Conservation (phyloP, 1,140 invertebrate species). For the Lycorma delicatula region DNA sequence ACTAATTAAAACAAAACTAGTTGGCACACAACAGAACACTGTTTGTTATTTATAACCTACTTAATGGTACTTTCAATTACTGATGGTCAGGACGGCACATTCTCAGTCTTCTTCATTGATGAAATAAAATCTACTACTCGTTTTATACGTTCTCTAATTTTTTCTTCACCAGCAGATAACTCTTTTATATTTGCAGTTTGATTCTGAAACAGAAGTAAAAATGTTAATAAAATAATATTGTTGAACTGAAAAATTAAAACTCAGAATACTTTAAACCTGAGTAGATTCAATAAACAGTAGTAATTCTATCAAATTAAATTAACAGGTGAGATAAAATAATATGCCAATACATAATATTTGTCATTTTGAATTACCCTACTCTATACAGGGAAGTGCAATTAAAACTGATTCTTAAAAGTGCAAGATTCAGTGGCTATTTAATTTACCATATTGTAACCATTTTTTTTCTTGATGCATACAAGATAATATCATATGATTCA, state of each 20-base stretch:
- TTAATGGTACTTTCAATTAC: conserved; percentile 1
- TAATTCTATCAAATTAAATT: neutral
- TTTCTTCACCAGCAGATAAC: conserved; percentile 1
- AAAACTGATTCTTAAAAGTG: too few relatives aligned
- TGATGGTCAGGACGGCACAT: neutral
- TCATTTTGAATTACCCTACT: too few relatives aligned
- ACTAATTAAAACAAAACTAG: too few relatives aligned
- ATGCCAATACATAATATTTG: neutral
- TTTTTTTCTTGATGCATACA: too few relatives aligned
- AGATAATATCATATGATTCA: too few relatives aligned
- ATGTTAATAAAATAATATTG: neutral
- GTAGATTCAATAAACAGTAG: neutral
- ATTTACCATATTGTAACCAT: too few relatives aligned
- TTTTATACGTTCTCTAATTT: neutral
- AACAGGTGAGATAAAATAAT: neutral
- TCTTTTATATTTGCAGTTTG: conserved; percentile 2
- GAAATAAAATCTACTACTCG: neutral
- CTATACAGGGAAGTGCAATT: too few relatives aligned
- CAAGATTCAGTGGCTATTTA: too few relatives aligned
- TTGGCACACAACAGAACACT: too few relatives aligned
- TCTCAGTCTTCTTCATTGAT: neutral
- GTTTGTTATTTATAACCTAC: too few relatives aligned
- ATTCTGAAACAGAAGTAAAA: conserved; percentile 1
- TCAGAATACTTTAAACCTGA: neutral
- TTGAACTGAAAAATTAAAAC: neutral